These are phyloP conservation scores for Raja brachyura DNA, from an alignment of 2,113 vertebrate species.

Conservation along the genomic window DNA sequence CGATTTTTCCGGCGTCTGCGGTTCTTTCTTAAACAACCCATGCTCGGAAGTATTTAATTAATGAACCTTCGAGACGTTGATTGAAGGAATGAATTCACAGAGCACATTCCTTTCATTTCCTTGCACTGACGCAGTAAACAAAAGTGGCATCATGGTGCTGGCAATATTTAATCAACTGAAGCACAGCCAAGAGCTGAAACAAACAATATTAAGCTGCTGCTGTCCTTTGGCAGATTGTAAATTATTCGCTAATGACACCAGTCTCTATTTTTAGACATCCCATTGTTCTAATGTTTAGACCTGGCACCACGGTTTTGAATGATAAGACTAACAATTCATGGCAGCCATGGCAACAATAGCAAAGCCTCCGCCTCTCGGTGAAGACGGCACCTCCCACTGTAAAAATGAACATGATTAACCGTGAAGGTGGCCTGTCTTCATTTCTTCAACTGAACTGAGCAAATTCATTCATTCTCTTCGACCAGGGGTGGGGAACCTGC, in stretches of 20 bases:
- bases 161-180: neutral
- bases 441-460: too few relatives aligned
- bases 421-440: too few relatives aligned
- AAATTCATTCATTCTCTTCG: too few relatives aligned
- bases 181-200: neutral
- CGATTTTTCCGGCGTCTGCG: too few relatives aligned
- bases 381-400: neutral
- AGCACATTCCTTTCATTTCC: too few relatives aligned
- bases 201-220: constrained; percentile 26
- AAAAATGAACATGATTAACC: neutral
- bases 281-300: constrained; percentile 36
- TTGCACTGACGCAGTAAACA: neutral
- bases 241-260: constrained; percentile 18
- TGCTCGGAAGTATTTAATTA: neutral
- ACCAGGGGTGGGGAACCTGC: too few relatives aligned
- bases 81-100: neutral
- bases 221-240: constrained; percentile 16
- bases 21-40: too few relatives aligned
- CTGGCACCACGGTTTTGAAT: constrained; percentile 30
- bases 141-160: neutral
- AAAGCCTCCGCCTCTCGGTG: neutral
- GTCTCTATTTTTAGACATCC: constrained; percentile 30
- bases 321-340: constrained; percentile 26
- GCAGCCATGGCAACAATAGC: constrained; percentile 16
- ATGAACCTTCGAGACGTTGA: neutral